phyloP scores from a whole-genome alignment of 2,113 vertebrate species.

The Halcyon senegalensis region DNA sequence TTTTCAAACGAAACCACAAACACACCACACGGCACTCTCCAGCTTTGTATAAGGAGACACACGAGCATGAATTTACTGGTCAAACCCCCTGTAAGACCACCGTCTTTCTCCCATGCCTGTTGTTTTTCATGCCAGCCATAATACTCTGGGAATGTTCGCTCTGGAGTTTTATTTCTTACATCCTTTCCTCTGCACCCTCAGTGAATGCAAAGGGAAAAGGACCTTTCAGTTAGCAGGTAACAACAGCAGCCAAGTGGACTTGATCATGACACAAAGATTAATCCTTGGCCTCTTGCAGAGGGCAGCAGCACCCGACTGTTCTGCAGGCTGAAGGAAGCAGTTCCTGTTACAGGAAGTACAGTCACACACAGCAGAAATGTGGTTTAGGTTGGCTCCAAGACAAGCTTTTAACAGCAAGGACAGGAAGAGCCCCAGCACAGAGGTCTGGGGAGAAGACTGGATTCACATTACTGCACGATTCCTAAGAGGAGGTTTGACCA shows the following conservation, averaged over 20 bases:
- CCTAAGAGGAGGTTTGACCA: not conserved
- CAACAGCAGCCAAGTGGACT: not conserved
- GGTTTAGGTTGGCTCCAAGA: not conserved
- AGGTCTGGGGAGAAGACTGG: not conserved
- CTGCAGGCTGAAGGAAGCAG: not conserved
- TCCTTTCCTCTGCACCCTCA: not conserved
- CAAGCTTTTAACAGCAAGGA: not conserved
- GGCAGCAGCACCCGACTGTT: not conserved
- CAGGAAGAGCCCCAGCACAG: not conserved
- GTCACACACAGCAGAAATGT: not conserved
- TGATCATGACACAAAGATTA: not conserved
- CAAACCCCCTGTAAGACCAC: not conserved
- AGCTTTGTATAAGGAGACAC: not conserved
- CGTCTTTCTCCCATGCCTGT: not conserved
- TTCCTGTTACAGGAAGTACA: not conserved
- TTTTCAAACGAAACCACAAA: conserved; percentile 10
- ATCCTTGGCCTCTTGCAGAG: not conserved
- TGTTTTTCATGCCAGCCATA: not conserved
- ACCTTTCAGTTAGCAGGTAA: not conserved
- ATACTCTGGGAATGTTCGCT: too few species aligned
- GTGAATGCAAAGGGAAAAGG: not conserved
- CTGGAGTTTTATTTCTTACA: not conserved
- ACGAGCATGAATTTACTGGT: not conserved
- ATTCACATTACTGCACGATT: not conserved
- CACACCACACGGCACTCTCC: not conserved